Percentiles rank a stretch among this genome's conserved stretches.
These are phyloP conservation scores for Bradypodion ventrale DNA, from an alignment of 2,797 vertebrate genomes.

Conservation along the genomic window DNA sequence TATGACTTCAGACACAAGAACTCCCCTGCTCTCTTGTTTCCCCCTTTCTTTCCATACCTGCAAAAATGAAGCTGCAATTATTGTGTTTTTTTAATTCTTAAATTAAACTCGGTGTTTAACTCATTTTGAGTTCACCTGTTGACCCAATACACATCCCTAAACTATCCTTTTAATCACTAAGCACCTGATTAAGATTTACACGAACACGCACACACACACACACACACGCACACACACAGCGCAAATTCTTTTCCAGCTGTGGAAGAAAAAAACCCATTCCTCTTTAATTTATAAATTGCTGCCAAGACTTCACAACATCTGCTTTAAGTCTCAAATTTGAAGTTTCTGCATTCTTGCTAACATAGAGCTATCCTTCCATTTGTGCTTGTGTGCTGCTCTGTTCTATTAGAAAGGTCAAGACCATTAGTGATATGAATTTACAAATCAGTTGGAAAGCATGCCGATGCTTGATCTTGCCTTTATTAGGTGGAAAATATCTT, in stretches of 20 bases:
- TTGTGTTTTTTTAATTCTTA: no score
- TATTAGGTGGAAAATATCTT: neutral
- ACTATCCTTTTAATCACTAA: neutral
- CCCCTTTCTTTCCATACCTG: neutral
- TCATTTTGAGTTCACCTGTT: neutral
- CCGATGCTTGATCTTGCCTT: no score
- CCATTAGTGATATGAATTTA: neutral
- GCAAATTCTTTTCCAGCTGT: slow-evolving; percentile 19
- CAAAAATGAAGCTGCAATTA: neutral
- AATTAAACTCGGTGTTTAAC: neutral
- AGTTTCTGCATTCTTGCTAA: slow-evolving; percentile 18
- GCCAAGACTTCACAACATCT: neutral
- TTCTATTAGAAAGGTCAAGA: neutral
- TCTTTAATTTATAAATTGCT: slow-evolving; percentile 19
- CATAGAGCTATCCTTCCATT: neutral
- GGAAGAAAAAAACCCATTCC: neutral
- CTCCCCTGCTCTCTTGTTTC: neutral
- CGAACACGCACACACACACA: no score
- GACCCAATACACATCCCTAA: neutral
- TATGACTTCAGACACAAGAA: neutral
- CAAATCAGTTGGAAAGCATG: neutral
- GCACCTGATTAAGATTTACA: neutral
- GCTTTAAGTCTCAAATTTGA: slow-evolving; percentile 20
- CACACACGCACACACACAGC: no score
- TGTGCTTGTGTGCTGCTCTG: neutral